phyloP scores from a whole-genome alignment of 2,888 invertebrate species.

The Coremacera marginata region DNA sequence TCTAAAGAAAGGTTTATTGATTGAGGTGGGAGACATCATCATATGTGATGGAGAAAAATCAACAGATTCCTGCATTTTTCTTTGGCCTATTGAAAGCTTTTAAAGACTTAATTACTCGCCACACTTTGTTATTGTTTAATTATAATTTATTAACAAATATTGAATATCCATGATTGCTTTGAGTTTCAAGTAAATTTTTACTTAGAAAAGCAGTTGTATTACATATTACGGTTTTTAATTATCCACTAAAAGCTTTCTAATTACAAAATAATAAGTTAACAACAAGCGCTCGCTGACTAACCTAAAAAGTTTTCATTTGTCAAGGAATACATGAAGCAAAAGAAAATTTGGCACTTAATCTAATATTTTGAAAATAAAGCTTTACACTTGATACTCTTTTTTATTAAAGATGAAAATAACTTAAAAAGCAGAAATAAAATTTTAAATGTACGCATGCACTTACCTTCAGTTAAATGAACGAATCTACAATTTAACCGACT shows the following conservation, averaged over 20 bases:
- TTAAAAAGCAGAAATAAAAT: conserved; percentile 23
- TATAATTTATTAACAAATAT: too few species aligned
- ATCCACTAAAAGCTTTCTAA: neutral
- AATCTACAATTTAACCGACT: conserved; percentile 97
- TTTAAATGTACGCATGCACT: conserved; percentile 69
- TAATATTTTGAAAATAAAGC: neutral
- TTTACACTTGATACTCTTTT: neutral
- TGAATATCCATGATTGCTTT: too few species aligned
- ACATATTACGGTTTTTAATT: neutral
- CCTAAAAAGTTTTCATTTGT: neutral
- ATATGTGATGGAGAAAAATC: too few species aligned
- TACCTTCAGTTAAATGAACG: conserved; percentile 97
- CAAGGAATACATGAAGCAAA: neutral
- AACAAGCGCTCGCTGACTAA: neutral
- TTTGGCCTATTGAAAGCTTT: too few species aligned
- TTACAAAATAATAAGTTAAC: neutral
- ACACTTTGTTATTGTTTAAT: too few species aligned
- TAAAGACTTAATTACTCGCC: too few species aligned
- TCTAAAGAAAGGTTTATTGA: too few species aligned
- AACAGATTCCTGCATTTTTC: too few species aligned
- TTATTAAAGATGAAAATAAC: neutral
- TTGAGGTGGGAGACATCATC: too few species aligned
- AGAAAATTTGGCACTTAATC: neutral
- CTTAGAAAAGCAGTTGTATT: too few species aligned
- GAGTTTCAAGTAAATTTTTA: too few species aligned